Percentiles rank a stretch among this genome's conserved stretches.
Evolutionary conservation across 2,888 invertebrate genomes (phyloP).

Genomic region (Nebria brevicollis): DNA sequence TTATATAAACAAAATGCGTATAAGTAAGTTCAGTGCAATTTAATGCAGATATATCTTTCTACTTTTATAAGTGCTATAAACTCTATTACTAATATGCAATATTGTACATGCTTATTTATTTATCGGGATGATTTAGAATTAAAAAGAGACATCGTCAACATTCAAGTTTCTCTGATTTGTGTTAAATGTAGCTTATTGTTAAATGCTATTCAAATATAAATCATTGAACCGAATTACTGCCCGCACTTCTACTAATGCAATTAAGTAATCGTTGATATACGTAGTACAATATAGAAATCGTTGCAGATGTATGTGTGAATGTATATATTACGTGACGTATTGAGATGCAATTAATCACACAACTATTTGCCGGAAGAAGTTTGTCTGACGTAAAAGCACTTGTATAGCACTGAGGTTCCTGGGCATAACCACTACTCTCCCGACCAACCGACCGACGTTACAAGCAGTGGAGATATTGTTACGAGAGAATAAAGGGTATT

Average conservation of each 20-base stretch:
- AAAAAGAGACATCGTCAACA: too few relatives aligned
- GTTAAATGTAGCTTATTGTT: too few relatives aligned
- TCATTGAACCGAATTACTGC: too few relatives aligned
- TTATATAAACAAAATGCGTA: too few relatives aligned
- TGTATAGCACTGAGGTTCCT: conserved; percentile 9
- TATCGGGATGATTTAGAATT: too few relatives aligned
- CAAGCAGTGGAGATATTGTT: neutral
- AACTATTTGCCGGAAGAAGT: conserved; percentile 29
- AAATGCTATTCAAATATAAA: too few relatives aligned
- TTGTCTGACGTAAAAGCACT: conserved; percentile 25
- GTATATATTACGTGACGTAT: conserved; percentile 21
- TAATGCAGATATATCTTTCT: too few relatives aligned
- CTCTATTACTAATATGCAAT: too few relatives aligned
- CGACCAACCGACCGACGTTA: neutral
- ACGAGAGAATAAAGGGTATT: neutral
- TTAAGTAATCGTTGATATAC: neutral
- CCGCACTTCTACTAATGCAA: neutral
- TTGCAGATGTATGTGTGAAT: neutral
- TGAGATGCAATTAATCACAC: conserved; percentile 29
- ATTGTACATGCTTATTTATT: too few relatives aligned
- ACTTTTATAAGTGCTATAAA: too few relatives aligned
- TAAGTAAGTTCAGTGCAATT: too few relatives aligned
- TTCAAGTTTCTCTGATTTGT: too few relatives aligned
- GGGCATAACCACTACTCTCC: neutral
- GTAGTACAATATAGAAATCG: neutral